Evolutionary conservation across 2,888 invertebrate species (phyloP).

Genomic region (Cephonodes hylas): DNA sequence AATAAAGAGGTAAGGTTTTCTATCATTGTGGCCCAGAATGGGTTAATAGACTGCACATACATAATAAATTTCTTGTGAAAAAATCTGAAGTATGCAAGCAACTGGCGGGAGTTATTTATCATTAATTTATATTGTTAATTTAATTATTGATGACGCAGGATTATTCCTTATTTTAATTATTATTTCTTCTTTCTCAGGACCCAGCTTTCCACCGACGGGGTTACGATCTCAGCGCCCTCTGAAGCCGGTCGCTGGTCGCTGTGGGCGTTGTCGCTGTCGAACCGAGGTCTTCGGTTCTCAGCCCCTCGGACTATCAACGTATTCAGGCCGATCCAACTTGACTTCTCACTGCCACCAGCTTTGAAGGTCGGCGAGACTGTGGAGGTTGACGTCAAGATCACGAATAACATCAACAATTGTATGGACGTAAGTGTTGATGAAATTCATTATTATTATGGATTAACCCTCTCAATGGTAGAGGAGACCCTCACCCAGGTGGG

Average conservation of each 20-base stretch:
- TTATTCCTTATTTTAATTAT: no score
- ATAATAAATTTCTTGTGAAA: no score
- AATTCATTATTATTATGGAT: no score
- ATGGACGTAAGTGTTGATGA: conserved; percentile 86
- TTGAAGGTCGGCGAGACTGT: conserved; percentile 83
- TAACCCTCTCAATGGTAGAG: no score
- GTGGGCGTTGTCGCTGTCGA: conserved; percentile 82
- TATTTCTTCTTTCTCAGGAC: conserved; percentile 60
- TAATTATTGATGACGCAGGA: no score
- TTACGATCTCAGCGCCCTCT: conserved; percentile 81
- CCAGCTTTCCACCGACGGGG: conserved; percentile 80
- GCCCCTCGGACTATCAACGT: conserved; percentile 82
- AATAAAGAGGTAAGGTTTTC: no score
- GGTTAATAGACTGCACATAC: no score
- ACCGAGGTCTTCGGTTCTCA: conserved; percentile 77
- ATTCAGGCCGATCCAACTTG: conserved; percentile 83
- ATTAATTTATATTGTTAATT: no score
- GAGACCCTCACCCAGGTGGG: no score
- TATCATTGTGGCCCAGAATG: no score
- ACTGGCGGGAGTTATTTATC: no score
- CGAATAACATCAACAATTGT: conserved; percentile 85
- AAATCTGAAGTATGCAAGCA: no score
- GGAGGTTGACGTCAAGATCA: conserved; percentile 85
- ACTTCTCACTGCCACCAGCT: conserved; percentile 82
- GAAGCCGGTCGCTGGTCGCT: conserved; percentile 85